A percentile compares a stretch with the other conserved stretches of the same genome.
Conservation (phyloP, 2,888 invertebrate genomes). For the Globia sparganii region DNA sequence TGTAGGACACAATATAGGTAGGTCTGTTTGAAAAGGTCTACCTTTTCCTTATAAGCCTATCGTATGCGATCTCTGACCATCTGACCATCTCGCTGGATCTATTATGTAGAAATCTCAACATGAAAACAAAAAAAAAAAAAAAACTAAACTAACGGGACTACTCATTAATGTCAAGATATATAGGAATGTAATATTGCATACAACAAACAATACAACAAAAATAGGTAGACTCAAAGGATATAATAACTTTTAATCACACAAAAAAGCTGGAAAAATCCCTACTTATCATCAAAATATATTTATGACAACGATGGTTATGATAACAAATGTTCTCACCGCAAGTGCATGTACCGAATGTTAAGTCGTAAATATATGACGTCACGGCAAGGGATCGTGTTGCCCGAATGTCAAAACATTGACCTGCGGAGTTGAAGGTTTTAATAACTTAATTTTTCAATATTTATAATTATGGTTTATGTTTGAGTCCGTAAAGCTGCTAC, state of each 20-base stretch:
- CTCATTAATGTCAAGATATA: too few species aligned
- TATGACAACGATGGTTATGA: conserved; percentile 57
- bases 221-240: neutral
- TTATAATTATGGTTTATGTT: neutral
- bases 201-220: neutral
- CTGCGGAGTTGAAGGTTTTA: conserved; percentile 27
- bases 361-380: conserved; percentile 54
- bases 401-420: conserved; percentile 42
- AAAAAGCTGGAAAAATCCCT: neutral
- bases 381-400: conserved; percentile 22
- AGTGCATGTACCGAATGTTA: conserved; percentile 43
- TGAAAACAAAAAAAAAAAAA: too few species aligned
- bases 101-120: too few species aligned
- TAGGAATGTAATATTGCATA: neutral
- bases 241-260: neutral
- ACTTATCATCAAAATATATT: conserved; percentile 58
- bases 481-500: neutral
- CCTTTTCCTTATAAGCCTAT: too few species aligned
- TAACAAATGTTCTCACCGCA: conserved; percentile 55
- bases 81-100: too few species aligned
- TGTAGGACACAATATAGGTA: too few species aligned
- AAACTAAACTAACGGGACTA: too few species aligned
- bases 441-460: conserved; percentile 34
- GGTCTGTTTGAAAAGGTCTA: too few species aligned
- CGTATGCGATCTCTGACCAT: too few species aligned